phyloP scores from a whole-genome alignment of 2,113 vertebrate species.

The Sylvilagus bachmani region DNA sequence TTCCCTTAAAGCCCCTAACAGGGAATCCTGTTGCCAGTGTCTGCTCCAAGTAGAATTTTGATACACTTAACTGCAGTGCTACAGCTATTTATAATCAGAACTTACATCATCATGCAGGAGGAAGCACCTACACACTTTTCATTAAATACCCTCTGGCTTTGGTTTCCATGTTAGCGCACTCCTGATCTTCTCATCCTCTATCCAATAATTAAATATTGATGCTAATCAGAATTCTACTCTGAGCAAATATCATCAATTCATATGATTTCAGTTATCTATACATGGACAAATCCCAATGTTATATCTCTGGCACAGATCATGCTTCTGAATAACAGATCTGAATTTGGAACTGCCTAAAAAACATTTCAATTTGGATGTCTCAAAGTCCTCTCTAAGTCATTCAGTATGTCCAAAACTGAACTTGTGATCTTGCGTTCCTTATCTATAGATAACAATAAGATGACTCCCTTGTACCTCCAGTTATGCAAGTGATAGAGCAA shows the following conservation, averaged over 20 bases:
- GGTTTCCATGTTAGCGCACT: constrained; percentile 44
- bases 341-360: not conserved
- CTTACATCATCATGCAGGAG: constrained; percentile 30
- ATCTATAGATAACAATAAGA: not conserved
- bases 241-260: not conserved
- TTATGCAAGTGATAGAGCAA: not conserved
- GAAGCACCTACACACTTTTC: not conserved
- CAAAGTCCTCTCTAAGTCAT: not conserved
- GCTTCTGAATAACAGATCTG: constrained; percentile 27
- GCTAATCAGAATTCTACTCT: not conserved
- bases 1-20: not conserved
- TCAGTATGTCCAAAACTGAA: not conserved
- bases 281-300: constrained; percentile 31
- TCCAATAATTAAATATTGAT: constrained; percentile 30
- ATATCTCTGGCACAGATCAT: constrained; percentile 10
- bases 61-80: not conserved
- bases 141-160: constrained; percentile 51
- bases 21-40: not conserved
- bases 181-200: constrained; percentile 11
- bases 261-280: not conserved
- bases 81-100: constrained; percentile 27
- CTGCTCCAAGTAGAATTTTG: not conserved
- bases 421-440: not conserved
- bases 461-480: not conserved
- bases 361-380: not conserved